These are phyloP conservation scores for Tachina grossa DNA, from an alignment of 2,888 invertebrate genomes.

Conservation along the genomic window DNA sequence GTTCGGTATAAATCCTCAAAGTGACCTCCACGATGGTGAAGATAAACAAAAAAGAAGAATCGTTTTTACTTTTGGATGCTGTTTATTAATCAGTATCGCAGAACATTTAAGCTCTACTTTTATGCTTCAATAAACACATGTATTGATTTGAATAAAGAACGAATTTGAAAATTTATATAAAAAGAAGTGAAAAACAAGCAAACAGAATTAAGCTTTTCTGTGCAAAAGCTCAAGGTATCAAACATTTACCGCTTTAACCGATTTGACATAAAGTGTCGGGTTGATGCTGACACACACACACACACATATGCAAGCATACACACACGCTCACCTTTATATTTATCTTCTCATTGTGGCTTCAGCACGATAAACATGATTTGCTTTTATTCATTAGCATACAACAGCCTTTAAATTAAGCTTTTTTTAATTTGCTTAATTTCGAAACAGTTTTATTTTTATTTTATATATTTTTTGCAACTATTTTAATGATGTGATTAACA, in stretches of 20 bases:
- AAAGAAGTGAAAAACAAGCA: background rate
- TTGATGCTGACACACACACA: constrained; percentile 39
- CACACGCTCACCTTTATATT: background rate
- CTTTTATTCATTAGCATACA: constrained; percentile 58
- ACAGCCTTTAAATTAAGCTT: constrained; percentile 59
- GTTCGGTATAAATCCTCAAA: constrained; percentile 53
- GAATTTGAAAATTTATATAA: constrained; percentile 3
- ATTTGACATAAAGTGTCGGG: constrained; percentile 66
- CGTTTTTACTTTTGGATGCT: background rate
- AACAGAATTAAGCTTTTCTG: constrained; percentile 5
- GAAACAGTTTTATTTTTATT: constrained; percentile 39
- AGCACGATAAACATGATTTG: constrained; percentile 30
- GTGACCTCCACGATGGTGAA: constrained; percentile 66
- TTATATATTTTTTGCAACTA: constrained; percentile 75
- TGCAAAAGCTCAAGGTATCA: constrained; percentile 51
- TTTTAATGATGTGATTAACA: constrained; percentile 83
- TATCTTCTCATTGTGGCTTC: constrained; percentile 15
- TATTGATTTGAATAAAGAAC: constrained; percentile 45
- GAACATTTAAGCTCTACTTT: constrained; percentile 55
- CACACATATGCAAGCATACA: background rate
- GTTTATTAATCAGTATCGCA: constrained; percentile 33
- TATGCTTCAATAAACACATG: constrained; percentile 58
- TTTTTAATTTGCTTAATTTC: constrained; percentile 56
- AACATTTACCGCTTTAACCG: constrained; percentile 68
- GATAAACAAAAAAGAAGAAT: constrained; percentile 63